A percentile compares a stretch with the other conserved stretches of the same genome.
phyloP scores from a whole-genome alignment of 2,888 invertebrate species.

The Drosophila demipolita region DNA sequence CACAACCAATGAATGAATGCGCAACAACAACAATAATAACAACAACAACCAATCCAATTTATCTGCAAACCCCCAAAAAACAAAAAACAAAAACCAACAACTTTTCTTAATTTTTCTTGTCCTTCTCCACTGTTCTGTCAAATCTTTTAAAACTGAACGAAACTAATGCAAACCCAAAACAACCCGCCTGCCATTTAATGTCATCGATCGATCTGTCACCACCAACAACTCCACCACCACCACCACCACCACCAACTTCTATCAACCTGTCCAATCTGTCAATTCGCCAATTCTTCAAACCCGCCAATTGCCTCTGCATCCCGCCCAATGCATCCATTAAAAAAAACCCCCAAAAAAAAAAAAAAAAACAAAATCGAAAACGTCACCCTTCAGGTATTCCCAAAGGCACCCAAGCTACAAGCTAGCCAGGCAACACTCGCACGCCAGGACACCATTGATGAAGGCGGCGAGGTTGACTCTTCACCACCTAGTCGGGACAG shows the following conservation, averaged over 20 bases:
- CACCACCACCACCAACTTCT: constrained; percentile 18
- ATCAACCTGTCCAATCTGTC: constrained; percentile 47
- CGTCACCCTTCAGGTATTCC: constrained; percentile 86
- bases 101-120: constrained; percentile 41
- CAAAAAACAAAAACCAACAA: constrained; percentile 35
- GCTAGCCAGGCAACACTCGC: constrained; percentile 86
- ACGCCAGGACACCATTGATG: constrained; percentile 92
- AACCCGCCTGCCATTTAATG: constrained; percentile 32
- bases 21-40: constrained; percentile 40
- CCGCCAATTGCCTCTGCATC: constrained; percentile 33
- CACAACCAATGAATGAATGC: constrained; percentile 59
- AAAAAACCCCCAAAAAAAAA: not conserved
- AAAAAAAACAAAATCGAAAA: constrained; percentile 33
- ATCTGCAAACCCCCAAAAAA: constrained; percentile 12
- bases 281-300: constrained; percentile 16
- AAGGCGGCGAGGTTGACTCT: constrained; percentile 87
- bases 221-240: constrained; percentile 4
- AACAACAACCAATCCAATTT: constrained; percentile 26
- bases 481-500: constrained; percentile 85
- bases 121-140: constrained; percentile 41
- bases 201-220: constrained; percentile 36
- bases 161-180: constrained; percentile 31
- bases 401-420: constrained; percentile 89
- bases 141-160: constrained; percentile 11
- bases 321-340: constrained; percentile 59